Base-by-base conservation (phyloP, 2,797 vertebrate genomes). In the Takifugu rubripes region DNA sequence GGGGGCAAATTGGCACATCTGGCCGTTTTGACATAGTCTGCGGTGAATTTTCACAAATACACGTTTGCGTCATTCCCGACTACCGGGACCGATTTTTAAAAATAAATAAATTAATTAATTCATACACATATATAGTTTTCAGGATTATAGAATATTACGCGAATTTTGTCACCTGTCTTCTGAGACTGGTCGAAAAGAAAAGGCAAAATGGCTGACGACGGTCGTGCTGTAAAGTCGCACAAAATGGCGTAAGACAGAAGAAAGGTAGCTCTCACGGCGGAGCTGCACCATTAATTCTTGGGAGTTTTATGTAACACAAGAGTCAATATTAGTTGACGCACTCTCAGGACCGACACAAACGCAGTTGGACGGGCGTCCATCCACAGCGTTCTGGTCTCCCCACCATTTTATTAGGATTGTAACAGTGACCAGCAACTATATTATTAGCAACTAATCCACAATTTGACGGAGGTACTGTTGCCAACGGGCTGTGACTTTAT, bases 211-310 rank as follows among this genome's bases (percentile, higher is more conserved):
- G 88, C 88, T 88, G 88, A 84, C 83, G 56, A 70, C 72, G 49
- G 70, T 66, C 29, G 52, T 21, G 57, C 61, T 51, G 52, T 48
- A 48, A 75, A 84, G 65, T 74, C 57, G 69, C 79, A 89, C 89
- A 92, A 92, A 90, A 92, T 92, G 90, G 90, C 89, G 90, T 83
- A 82, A 84, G 72, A 83, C 74, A 86, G 86, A 87, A 77, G 70
- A 74, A 67, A 51, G 54, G 21, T 25, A 31, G 9, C 25, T 40
- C 48, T 6, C 17, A 1, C 42, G 17, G 25, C 36, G 26, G 7
- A 36, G 31, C 43, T 12, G 10, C 25, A 49, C 15, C 45, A 16
- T n/a, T 7, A 14, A 33, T 33, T 33, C 10, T 9, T 33, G 8
- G 7, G 44, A 8, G n/a, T 11, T 21, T n/a, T 46, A 21, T 46